Conservation (phyloP, 2,797 vertebrate species). For the Argya squamiceps region DNA sequence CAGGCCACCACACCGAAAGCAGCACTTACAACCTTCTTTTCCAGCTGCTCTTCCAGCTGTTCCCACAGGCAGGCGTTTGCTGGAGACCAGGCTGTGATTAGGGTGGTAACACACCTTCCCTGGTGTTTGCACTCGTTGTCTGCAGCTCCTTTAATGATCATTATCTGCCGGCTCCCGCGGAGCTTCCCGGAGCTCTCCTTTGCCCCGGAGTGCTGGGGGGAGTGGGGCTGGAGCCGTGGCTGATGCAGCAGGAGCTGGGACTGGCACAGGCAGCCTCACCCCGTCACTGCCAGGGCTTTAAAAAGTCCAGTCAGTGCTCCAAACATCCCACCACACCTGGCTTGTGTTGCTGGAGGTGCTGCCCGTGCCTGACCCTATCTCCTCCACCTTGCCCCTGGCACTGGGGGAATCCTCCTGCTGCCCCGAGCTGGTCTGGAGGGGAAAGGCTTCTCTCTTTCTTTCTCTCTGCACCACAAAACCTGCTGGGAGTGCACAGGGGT, state of each 20-base stretch:
- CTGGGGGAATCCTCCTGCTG: background rate
- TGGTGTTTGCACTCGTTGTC: background rate
- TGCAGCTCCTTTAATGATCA: background rate
- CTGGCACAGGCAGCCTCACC: background rate
- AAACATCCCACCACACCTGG: rapidly evolving
- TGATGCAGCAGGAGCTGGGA: background rate
- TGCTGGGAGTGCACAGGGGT: rapidly evolving
- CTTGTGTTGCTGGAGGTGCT: background rate
- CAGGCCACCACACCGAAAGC: rapidly evolving
- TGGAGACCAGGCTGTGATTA: background rate
- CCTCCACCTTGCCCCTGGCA: rapidly evolving
- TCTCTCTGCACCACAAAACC: background rate
- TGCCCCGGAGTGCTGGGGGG: background rate
- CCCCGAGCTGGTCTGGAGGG: background rate
- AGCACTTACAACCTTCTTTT: background rate
- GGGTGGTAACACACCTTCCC: background rate
- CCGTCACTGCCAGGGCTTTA: background rate
- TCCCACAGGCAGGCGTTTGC: background rate
- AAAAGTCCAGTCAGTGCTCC: background rate
- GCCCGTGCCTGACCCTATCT: background rate
- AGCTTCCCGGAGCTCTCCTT: background rate
- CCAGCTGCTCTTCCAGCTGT: constrained; percentile 3
- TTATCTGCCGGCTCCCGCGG: background rate
- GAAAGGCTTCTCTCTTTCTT: background rate
- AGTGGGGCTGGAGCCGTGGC: background rate